phyloP scores from a whole-genome alignment of 2,888 invertebrate species.

The Ennomos fuscantarius region DNA sequence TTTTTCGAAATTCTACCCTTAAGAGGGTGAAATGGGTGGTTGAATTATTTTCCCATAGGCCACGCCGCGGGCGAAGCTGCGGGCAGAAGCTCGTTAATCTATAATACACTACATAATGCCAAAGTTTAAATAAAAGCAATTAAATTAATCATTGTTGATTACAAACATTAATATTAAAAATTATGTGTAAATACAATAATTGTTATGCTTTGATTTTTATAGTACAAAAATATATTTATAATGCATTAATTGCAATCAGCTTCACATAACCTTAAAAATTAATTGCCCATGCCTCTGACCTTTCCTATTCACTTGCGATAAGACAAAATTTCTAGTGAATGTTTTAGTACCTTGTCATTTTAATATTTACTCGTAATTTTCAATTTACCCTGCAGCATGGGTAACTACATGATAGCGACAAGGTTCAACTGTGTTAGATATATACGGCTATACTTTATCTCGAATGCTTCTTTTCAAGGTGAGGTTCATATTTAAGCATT shows the following conservation, averaged over 20 bases:
- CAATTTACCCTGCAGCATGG: background rate
- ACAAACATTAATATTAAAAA: conserved; percentile 8
- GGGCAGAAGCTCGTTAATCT: no score
- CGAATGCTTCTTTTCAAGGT: conserved; percentile 49
- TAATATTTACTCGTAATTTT: background rate
- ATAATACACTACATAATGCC: background rate
- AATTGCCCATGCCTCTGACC: conserved; percentile 34
- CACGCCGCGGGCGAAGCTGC: no score
- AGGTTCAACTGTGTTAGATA: conserved; percentile 4
- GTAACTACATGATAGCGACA: conserved; percentile 3
- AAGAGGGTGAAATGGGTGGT: no score
- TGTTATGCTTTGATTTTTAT: conserved; percentile 32
- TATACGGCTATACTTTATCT: conserved; percentile 3
- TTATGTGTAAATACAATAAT: conserved; percentile 25
- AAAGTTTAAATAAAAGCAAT: conserved; percentile 21
- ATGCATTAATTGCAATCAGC: conserved; percentile 30
- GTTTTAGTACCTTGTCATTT: conserved; percentile 11
- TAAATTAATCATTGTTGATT: conserved; percentile 16
- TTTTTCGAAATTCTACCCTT: no score
- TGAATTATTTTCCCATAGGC: no score
- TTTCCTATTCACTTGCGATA: conserved; percentile 21
- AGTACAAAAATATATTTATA: conserved; percentile 23
- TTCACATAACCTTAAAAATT: conserved; percentile 34
- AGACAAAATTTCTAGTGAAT: conserved; percentile 5
- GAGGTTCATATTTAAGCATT: conserved; percentile 56